phyloP scores from a whole-genome alignment of 2,797 vertebrate species.

The Neoniphon sammara region DNA sequence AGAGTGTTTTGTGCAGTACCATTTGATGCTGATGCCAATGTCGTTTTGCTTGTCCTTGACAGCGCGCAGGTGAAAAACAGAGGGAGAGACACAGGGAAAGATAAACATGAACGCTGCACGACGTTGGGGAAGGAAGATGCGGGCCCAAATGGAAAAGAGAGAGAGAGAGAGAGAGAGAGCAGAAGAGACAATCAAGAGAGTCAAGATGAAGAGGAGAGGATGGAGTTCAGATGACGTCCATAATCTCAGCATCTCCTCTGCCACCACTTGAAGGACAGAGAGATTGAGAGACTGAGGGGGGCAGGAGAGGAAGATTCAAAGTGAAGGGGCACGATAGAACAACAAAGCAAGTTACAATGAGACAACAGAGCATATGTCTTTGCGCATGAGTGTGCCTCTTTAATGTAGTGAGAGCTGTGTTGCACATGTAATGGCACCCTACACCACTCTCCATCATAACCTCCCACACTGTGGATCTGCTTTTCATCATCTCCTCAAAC shows the following conservation, averaged over 20 bases:
- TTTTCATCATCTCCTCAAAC: constrained; percentile 65
- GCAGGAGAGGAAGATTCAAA: constrained; percentile 25
- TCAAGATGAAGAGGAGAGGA: constrained; percentile 24
- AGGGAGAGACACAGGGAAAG: constrained; percentile 50
- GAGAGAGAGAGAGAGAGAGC: not conserved
- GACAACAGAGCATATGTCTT: constrained; percentile 23
- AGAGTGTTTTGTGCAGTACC: constrained; percentile 49
- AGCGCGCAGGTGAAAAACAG: constrained; percentile 58
- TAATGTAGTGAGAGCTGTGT: constrained; percentile 22
- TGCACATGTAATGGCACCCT: constrained; percentile 31
- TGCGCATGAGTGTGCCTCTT: constrained; percentile 36
- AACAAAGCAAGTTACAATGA: constrained; percentile 24
- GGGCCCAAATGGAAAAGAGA: constrained; percentile 13
- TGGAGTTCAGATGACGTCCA: constrained; percentile 37
- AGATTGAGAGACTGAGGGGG: not conserved
- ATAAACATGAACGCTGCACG: constrained; percentile 37
- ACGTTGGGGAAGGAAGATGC: constrained; percentile 8
- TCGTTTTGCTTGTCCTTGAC: constrained; percentile 66
- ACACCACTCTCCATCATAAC: constrained; percentile 46
- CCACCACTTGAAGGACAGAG: constrained; percentile 29
- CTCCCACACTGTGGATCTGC: constrained; percentile 50
- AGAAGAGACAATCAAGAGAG: constrained; percentile 24
- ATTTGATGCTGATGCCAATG: constrained; percentile 50
- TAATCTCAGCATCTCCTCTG: constrained; percentile 38
- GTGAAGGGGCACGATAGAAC: constrained; percentile 27